A percentile compares a stretch with the other conserved stretches of the same genome.
phyloP scores from a whole-genome alignment of 2,113 vertebrate species.

The Prietella phreatophila region DNA sequence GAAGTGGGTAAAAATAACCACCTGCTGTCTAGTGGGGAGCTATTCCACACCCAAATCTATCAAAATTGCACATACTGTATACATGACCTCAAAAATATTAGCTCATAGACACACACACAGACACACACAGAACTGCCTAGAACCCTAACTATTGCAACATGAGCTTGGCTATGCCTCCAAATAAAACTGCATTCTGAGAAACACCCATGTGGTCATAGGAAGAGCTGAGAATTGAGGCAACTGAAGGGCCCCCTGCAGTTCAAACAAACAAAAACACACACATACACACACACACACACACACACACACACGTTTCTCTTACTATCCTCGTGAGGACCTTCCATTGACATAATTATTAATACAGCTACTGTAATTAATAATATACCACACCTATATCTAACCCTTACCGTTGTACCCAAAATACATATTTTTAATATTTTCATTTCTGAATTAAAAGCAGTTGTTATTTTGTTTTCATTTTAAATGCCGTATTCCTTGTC shows the following conservation, averaged over 20 bases:
- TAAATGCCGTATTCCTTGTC: neutral
- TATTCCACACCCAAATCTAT: constrained; percentile 17
- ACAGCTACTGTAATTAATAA: neutral
- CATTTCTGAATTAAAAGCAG: neutral
- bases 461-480: neutral
- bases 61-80: neutral
- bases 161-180: constrained; percentile 14
- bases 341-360: neutral
- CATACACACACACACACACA: constrained; percentile 20
- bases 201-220: constrained; percentile 18
- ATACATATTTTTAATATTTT: neutral
- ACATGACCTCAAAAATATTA: constrained; percentile 8
- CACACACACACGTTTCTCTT: constrained; percentile 5
- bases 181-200: constrained; percentile 25
- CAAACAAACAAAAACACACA: neutral
- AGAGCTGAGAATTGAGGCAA: neutral
- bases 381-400: neutral
- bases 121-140: constrained; percentile 8
- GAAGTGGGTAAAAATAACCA: constrained; percentile 35
- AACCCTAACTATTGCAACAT: constrained; percentile 22
- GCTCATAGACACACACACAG: neutral
- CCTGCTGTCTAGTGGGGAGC: constrained; percentile 7
- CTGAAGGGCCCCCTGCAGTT: constrained; percentile 1
- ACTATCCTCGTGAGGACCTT: neutral
- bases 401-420: neutral